phyloP scores from a whole-genome alignment of 2,888 invertebrate genomes.

The Chrysolina haemoptera region DNA sequence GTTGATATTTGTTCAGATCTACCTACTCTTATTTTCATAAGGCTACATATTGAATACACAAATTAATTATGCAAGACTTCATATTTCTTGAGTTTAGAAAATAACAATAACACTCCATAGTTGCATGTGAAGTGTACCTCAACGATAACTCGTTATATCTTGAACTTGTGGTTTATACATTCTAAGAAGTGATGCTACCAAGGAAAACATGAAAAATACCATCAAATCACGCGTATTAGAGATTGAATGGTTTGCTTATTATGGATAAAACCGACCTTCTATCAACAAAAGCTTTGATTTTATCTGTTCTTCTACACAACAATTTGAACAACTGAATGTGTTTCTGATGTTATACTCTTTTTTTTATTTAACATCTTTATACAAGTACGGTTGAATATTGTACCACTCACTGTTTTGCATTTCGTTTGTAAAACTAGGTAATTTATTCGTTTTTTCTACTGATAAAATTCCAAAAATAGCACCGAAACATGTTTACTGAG shows the following conservation, averaged over 20 bases:
- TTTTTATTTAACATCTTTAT: not conserved
- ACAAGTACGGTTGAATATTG: too few relatives aligned
- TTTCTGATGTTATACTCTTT: not conserved
- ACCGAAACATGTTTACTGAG: not conserved
- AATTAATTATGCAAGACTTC: not conserved
- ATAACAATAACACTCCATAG: not conserved
- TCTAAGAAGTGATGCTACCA: not conserved
- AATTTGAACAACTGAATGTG: not conserved
- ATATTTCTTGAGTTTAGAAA: not conserved
- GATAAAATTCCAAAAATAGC: not conserved
- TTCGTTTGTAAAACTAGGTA: not conserved
- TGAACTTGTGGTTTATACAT: not conserved
- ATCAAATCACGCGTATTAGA: not conserved
- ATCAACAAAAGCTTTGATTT: too few relatives aligned
- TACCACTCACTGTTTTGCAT: too few relatives aligned
- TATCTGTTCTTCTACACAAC: not conserved
- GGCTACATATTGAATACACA: not conserved
- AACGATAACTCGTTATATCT: not conserved
- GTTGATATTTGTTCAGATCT: constrained; percentile 18
- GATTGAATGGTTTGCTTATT: not conserved
- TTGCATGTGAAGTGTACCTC: not conserved
- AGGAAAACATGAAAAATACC: not conserved
- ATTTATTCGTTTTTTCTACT: not conserved
- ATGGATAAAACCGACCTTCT: not conserved
- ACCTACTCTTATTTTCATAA: constrained; percentile 1